Evolutionary conservation across 2,113 vertebrate species (phyloP), one percentile per base, ranked within the genome.

Genomic region (Lutjanus erythropterus): DNA sequence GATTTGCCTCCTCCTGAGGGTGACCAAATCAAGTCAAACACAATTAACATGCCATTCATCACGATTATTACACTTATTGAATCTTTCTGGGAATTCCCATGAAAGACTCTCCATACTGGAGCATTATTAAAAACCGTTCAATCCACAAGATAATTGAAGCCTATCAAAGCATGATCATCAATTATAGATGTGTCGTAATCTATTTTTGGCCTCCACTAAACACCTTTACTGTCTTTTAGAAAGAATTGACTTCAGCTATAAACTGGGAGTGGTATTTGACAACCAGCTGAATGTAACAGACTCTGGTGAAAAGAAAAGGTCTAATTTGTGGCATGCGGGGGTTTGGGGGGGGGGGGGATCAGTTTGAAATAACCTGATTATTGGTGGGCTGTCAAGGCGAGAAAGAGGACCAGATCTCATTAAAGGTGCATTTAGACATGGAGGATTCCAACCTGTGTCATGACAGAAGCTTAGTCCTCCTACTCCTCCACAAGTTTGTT

Each of bases 81-180:
- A 78, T 79, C 67, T 81, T 72, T 70, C 73, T 23, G 79, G 78
- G 64, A 80, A 88, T 75, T 61, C 84, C 71, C 76, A n/a, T 37
- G 81, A 77, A 85, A 81, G 62, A 55, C 35, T 0, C 29, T 68
- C 23, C 61, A 56, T 49, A 46, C 42, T 11, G 29, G 33, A 31
- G 50, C 25, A 25, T 76, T 89, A 91, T 86, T 85, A 81, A 86
- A 86, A 88, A 85, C 52, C 39, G 21, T 69, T 85, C 61, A 71
- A 59, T 88, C 79, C 75, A 27, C 66, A 5, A 71, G 71, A 52
- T 71, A 78, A 82, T 80, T 64, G 78, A 70, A 81, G 53, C 78
- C 83, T 49, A 65, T 81, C 62, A 81, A 68, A 49, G 75, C 11
- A 27, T 75, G 78, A 87, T 88, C 72, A 78, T 86, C 71, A 82